Evolutionary conservation across 2,888 invertebrate species (phyloP), one percentile per base, ranked within the genome.

Genomic region (Leptinotarsa peninsularis): DNA sequence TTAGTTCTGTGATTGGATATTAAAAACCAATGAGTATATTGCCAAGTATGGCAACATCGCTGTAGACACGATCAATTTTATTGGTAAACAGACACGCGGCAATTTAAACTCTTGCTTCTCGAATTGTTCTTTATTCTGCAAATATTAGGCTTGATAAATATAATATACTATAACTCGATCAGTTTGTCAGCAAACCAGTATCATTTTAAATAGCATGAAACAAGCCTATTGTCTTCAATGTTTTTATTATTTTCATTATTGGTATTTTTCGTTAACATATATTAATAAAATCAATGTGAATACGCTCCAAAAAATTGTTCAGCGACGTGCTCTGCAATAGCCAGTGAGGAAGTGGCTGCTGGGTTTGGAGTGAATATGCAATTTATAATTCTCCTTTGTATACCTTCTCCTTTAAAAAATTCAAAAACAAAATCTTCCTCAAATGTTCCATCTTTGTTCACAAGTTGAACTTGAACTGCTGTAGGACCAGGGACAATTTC

Each of bases 361-460:
- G 98, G 98, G 0, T 97, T 97, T 0, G 98, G 98, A 1, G 98
- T 96, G 90, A 98, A 98, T 67, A 98, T 91, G 81, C 97, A 96
- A 86, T 99, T 98, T 54, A 98, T 88, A 60, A 98, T 93, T 79
- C 95, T 91, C 76, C 92, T 91, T 1, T 93, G 93, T 33, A 96
- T 89, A 0, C 92, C 90, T 14, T 90, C 89, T 1, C 94, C 93
- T 52, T 94, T 94, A 71, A 84, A 84, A 49, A 91, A 91, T 87
- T 98, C 97, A 87, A 99, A 98, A 0, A 98, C 94, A 89, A 98
- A 98, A 87, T 99, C 98, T 85, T 98, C 98, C 7, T 98, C 95
- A 63, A 99, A 91, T 75, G 93, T 91, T 84, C 97, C 98, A 85
- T 94, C 91, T 72, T 91, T 89, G 81, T 93, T 94, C 90, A 99